Percentiles rank a stretch among this genome's conserved stretches.
Conservation (phyloP, 2,113 vertebrate species). For the Syngnathus scovelli region DNA sequence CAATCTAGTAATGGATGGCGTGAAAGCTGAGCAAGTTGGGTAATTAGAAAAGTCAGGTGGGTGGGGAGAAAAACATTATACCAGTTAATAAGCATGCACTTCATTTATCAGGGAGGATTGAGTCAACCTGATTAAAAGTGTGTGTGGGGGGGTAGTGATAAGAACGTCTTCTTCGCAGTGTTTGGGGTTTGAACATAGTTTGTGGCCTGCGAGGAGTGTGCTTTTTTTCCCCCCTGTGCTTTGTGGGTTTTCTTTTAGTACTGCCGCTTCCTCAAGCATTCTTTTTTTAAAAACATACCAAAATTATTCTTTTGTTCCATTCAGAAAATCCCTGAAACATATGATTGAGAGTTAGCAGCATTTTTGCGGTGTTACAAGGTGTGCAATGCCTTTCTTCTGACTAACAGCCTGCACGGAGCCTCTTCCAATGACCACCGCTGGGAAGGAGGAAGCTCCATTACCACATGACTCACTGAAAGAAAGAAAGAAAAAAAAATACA, state of each 20-base stretch:
- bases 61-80: conserved; percentile 1
- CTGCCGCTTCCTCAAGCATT: not conserved
- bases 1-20: conserved; percentile 82
- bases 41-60: conserved; percentile 47
- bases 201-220: not conserved
- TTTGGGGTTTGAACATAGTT: not conserved
- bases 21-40: conserved; percentile 74
- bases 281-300: not conserved
- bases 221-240: not conserved
- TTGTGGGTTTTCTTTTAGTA: not conserved
- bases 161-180: not conserved
- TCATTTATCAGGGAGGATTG: conserved; percentile 44
- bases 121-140: conserved; percentile 20
- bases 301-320: not conserved
- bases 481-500: conserved; percentile 33
- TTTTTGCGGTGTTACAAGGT: conserved; percentile 49
- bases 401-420: conserved; percentile 52
- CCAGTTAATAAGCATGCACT: conserved; percentile 35
- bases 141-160: not conserved
- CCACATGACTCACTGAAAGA: conserved; percentile 55
- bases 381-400: conserved; percentile 56
- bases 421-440: conserved; percentile 58
- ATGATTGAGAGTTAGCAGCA: conserved; percentile 20
- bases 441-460: conserved; percentile 59
- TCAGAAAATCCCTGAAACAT: conserved; percentile 1